Percentiles rank a stretch among this genome's conserved stretches.
Conservation (phyloP, 2,113 vertebrate genomes). For the Epinephelus moara region DNA sequence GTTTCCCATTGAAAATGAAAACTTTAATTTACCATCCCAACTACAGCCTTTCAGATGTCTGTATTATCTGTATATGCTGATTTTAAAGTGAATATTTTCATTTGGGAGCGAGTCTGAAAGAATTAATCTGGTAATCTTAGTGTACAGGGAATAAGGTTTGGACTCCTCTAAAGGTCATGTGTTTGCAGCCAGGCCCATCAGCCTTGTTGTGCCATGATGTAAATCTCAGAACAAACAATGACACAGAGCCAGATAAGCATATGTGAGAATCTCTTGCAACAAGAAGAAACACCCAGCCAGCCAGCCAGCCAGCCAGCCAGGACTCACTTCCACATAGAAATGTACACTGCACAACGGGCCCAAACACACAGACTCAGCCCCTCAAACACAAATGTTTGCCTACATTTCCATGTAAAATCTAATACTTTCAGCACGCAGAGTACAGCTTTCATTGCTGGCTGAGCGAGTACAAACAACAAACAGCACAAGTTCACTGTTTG, state of each 20-base stretch:
- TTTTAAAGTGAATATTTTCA: not conserved
- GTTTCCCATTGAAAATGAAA: no score
- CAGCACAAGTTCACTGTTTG: not conserved
- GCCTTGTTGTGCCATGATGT: slow-evolving; percentile 33
- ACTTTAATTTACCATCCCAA: no score
- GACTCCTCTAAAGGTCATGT: not conserved
- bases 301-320: slow-evolving; percentile 1
- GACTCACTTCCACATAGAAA: slow-evolving; percentile 49
- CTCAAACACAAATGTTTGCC: slow-evolving; percentile 14
- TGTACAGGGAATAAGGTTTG: not conserved
- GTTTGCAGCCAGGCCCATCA: slow-evolving; percentile 20
- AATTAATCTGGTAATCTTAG: slow-evolving; percentile 1
- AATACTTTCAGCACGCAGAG: slow-evolving; percentile 21
- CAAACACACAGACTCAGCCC: slow-evolving; percentile 12
- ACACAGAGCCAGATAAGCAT: slow-evolving; percentile 25
- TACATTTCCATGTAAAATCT: slow-evolving; percentile 24
- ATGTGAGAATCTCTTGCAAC: slow-evolving; percentile 17
- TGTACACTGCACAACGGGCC: slow-evolving; percentile 18
- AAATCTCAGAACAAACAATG: slow-evolving; percentile 31
- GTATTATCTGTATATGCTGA: no score
- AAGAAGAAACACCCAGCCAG: slow-evolving; percentile 25
- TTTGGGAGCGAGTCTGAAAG: not conserved
- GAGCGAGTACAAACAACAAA: slow-evolving; percentile 15
- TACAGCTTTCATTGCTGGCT: slow-evolving; percentile 6
- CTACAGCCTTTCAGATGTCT: no score